Percentiles rank a stretch among this genome's conserved stretches.
Conservation (phyloP, 2,888 invertebrate species). For the Limnephilus auricula region DNA sequence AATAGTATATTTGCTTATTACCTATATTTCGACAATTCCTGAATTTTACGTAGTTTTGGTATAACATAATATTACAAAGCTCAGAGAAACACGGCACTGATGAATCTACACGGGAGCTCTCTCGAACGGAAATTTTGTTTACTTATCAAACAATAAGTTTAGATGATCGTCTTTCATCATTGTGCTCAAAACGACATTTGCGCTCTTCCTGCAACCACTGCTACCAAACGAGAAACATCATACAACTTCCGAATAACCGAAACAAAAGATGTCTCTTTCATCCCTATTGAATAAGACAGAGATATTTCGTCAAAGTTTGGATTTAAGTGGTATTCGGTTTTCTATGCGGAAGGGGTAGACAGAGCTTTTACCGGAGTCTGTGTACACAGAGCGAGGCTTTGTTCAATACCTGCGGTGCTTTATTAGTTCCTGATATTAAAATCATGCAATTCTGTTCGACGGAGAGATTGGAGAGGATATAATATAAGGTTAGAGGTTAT, state of each 20-base stretch:
- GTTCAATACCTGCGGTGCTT: slow-evolving; percentile 62
- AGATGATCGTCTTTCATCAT: slow-evolving; percentile 57
- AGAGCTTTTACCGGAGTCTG: slow-evolving; percentile 25
- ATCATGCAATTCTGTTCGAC: slow-evolving; percentile 47
- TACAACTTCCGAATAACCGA: not conserved
- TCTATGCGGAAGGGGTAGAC: not conserved
- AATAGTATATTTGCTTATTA: not conserved
- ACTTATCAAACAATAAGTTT: slow-evolving; percentile 62
- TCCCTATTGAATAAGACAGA: not conserved
- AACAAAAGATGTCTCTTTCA: not conserved
- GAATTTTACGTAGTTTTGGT: not conserved
- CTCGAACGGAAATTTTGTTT: slow-evolving; percentile 58
- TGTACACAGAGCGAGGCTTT: slow-evolving; percentile 42
- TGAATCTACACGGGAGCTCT: not conserved
- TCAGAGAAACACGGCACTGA: not conserved
- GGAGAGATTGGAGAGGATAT: slow-evolving; percentile 21
- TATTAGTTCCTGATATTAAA: slow-evolving; percentile 61
- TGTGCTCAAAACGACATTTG: slow-evolving; percentile 50
- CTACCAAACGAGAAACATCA: not conserved
- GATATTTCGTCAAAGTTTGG: not conserved
- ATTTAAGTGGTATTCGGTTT: slow-evolving; percentile 23
- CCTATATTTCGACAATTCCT: not conserved
- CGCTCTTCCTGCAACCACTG: not conserved
- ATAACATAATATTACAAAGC: not conserved
- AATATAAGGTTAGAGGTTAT: slow-evolving; percentile 3